These are phyloP conservation scores for Myotis planiceps DNA, from an alignment of 2,797 vertebrate species.

Conservation along the genomic window DNA sequence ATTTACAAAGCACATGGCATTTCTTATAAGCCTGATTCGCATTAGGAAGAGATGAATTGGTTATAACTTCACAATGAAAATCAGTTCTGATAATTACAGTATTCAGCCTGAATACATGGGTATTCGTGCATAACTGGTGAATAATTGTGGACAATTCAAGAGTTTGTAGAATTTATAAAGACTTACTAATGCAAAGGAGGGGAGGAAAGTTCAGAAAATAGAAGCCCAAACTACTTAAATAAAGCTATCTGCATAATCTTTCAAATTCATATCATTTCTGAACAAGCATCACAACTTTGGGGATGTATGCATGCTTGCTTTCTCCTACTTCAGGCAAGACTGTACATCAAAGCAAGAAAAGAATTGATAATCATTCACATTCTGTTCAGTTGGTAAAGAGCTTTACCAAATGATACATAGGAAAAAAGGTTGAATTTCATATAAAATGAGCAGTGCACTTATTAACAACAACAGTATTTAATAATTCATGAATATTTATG, in stretches of 20 bases:
- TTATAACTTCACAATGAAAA: conserved; percentile 78
- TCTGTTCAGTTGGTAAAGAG: conserved; percentile 23
- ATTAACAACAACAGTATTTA: conserved; percentile 62
- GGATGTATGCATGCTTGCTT: conserved; percentile 31
- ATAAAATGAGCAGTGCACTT: conserved; percentile 57
- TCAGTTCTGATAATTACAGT: conserved; percentile 77
- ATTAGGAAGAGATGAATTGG: conserved; percentile 61
- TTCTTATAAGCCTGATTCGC: conserved; percentile 58
- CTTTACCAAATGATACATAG: conserved; percentile 54
- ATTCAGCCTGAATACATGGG: conserved; percentile 56
- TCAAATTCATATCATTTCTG: conserved; percentile 60
- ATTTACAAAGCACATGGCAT: conserved; percentile 55
- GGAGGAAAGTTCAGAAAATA: conserved; percentile 61
- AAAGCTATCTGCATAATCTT: conserved; percentile 55
- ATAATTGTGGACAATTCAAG: conserved; percentile 72
- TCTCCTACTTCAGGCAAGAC: conserved; percentile 31
- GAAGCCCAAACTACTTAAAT: conserved; percentile 40
- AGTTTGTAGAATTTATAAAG: conserved; percentile 63
- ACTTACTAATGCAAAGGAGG: conserved; percentile 67
- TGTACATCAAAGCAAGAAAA: conserved; percentile 62
- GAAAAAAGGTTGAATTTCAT: conserved; percentile 58
- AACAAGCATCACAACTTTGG: conserved; percentile 40
- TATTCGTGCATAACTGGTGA: conserved; percentile 71
- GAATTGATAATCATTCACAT: conserved; percentile 67
- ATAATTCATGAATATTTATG: conserved; percentile 80